Evolutionary conservation across 2,797 vertebrate species (phyloP).

Genomic region (Otolemur crassicaudatus): DNA sequence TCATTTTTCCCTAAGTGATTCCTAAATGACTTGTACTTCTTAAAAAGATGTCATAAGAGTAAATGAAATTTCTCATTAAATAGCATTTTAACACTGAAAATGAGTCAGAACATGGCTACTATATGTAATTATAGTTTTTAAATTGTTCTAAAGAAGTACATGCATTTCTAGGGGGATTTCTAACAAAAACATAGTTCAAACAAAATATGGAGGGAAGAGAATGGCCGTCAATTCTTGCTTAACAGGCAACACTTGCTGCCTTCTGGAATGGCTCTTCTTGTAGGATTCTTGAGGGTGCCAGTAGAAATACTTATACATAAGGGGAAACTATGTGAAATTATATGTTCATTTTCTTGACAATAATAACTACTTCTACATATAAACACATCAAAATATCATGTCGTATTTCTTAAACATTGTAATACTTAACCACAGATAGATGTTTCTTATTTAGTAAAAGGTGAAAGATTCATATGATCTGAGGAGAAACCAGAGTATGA

Average conservation of each 20-base stretch:
- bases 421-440: background rate
- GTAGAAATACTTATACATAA: background rate
- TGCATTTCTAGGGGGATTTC: background rate
- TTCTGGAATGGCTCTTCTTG: background rate
- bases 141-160: background rate
- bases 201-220: background rate
- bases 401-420: background rate
- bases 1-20: background rate
- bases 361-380: background rate
- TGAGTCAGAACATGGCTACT: background rate
- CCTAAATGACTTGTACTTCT: background rate
- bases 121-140: background rate
- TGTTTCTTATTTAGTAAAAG: background rate
- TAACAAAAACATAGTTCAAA: background rate
- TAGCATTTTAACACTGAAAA: background rate
- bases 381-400: background rate
- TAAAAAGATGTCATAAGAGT: background rate
- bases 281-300: background rate
- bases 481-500: too few relatives aligned
- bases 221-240: background rate
- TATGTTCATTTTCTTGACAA: background rate
- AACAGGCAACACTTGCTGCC: background rate
- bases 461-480: too few relatives aligned
- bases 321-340: background rate
- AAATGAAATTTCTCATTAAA: background rate